A percentile compares a stretch with the other conserved stretches of the same genome.
phyloP scores from a whole-genome alignment of 2,113 vertebrate genomes.

The Atrichornis clamosus region DNA sequence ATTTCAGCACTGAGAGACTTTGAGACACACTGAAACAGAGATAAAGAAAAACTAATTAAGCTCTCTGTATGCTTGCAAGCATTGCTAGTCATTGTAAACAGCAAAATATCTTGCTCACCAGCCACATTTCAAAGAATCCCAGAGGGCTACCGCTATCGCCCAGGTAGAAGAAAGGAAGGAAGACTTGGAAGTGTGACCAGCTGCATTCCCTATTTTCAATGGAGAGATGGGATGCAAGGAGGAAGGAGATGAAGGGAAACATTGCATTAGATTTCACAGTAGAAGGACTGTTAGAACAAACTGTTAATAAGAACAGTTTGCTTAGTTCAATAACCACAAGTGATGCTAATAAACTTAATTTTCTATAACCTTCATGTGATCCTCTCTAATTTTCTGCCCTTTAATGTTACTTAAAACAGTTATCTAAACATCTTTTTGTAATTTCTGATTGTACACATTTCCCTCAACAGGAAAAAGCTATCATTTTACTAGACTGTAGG shows the following conservation, averaged over 20 bases:
- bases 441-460: neutral
- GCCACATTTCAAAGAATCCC: constrained; percentile 4
- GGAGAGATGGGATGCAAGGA: neutral
- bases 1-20: constrained; percentile 38
- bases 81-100: constrained; percentile 15
- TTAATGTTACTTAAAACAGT: neutral
- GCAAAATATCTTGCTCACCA: constrained; percentile 19
- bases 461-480: neutral
- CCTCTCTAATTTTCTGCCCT: neutral
- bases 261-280: neutral
- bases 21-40: neutral
- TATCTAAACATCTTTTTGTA: neutral
- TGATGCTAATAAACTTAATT: neutral
- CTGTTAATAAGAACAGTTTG: neutral
- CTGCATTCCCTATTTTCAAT: neutral
- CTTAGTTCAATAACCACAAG: neutral
- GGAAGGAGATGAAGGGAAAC: neutral
- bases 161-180: neutral
- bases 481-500: neutral
- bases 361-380: neutral
- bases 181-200: neutral
- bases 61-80: constrained; percentile 15
- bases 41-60: constrained; percentile 59
- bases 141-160: neutral
- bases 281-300: neutral